Evolutionary conservation across 1,140 invertebrate genomes (phyloP), one percentile per base, ranked within the genome.

Genomic region (Sarcophaga peregrina): DNA sequence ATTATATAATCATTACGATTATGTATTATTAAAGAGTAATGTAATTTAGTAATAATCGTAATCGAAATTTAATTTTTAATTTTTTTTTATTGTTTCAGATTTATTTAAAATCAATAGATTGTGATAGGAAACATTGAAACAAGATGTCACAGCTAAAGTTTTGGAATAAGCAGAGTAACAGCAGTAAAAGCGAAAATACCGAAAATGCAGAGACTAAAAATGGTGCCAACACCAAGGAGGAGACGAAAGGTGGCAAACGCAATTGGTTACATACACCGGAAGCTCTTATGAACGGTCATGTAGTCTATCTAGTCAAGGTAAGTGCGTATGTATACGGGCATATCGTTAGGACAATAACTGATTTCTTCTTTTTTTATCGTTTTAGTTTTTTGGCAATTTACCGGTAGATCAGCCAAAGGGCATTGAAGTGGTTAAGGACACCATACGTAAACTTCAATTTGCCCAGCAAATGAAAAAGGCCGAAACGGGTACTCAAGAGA

Each of bases 241-340:
- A 90, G 17, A 83, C 86, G 9, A 90, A 90, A 83, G 91, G 89
- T 82, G 90, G 90, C 45, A 92, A 92, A 85, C 92, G 95, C 86
- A 96, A 96, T 89, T 99, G 98, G 98, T 95, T 98, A 86, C 98
- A 99, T 91, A 95, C 96, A 83, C 96, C 97, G 48, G 97, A 98
- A 87, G 93, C 96, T n/a, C 92, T 99, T 8, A 94, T 97, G 86
- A 97, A 95, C 91, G 97, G 97, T 82, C 97, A 98, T 89, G 97
- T 98, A 85, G 96, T 96, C 58, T 99, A 98, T 93, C 94, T 98
- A 92, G 97, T 99, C 91, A 99, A 99, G 94, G 97, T 98, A 92
- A 91, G 90, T 83, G 8, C 5, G 5, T 68, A n/a, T 37, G 25
- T 37, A n/a, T 37, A 37, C 25, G 25, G 25, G 25, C 25, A 4